Conservation (phyloP, 2,888 invertebrate species). For the Xestobium rufovillosum region DNA sequence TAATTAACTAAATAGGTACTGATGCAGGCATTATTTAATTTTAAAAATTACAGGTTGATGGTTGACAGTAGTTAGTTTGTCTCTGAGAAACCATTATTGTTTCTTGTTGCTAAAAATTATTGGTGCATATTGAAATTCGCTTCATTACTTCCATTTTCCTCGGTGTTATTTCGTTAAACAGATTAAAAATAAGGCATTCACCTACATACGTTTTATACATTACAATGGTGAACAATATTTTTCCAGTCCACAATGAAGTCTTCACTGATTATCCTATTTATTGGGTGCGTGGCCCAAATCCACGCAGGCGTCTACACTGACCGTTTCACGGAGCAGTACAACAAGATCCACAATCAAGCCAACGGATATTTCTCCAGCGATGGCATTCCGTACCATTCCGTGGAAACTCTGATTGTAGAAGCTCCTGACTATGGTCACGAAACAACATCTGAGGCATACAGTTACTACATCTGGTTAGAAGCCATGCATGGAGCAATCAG, state of each 20-base stretch:
- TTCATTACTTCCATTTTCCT: too few species aligned
- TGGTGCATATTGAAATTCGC: too few species aligned
- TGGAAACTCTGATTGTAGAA: constrained; percentile 27
- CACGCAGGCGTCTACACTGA: constrained; percentile 22
- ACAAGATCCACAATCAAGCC: constrained; percentile 21
- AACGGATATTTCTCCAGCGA: constrained; percentile 27
- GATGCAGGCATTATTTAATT: too few species aligned
- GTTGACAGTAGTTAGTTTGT: too few species aligned
- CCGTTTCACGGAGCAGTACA: constrained; percentile 25
- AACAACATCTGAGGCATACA: constrained; percentile 27
- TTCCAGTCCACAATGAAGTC: constrained; percentile 6
- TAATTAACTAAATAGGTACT: too few species aligned
- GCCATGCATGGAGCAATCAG: constrained; percentile 24
- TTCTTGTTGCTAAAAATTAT: too few species aligned
- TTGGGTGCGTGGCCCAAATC: constrained; percentile 19
- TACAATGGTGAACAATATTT: too few species aligned
- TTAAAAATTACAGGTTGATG: too few species aligned
- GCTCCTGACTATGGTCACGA: constrained; percentile 27
- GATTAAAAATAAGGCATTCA: too few species aligned
- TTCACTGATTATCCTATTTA: constrained; percentile 13
- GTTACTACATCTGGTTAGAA: constrained; percentile 27
- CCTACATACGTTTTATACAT: too few species aligned
- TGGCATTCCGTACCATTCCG: constrained; percentile 26
- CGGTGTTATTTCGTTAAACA: too few species aligned
- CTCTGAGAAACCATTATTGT: too few species aligned